A percentile compares a stretch with the other conserved stretches of the same genome.
These are phyloP conservation scores for Selenia dentaria DNA, from an alignment of 2,888 invertebrate species.

Conservation along the genomic window DNA sequence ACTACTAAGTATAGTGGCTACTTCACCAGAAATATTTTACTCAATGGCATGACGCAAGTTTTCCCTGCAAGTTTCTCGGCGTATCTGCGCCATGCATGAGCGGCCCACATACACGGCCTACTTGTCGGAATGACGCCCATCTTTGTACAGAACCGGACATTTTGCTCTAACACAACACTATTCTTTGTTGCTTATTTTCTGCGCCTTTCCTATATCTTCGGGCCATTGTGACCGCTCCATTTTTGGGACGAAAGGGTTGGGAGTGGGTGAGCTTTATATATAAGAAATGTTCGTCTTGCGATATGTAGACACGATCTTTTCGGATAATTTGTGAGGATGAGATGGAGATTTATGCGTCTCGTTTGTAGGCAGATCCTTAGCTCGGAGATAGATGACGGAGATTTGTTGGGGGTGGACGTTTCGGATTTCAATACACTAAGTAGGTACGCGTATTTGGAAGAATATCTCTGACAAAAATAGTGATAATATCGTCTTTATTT, in stretches of 20 bases:
- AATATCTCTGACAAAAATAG: slow-evolving; percentile 6
- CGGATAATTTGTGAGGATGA: slow-evolving; percentile 28
- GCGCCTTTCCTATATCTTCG: slow-evolving; percentile 44
- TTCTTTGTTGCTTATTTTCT: slow-evolving; percentile 49
- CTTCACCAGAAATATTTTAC: slow-evolving; percentile 4
- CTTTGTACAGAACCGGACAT: slow-evolving; percentile 19
- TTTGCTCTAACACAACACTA: slow-evolving; percentile 39
- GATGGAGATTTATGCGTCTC: slow-evolving; percentile 28
- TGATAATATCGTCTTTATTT: no score
- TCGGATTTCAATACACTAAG: slow-evolving; percentile 3
- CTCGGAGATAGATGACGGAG: slow-evolving; percentile 7
- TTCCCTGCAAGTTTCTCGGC: slow-evolving; percentile 27
- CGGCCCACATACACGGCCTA: slow-evolving; percentile 34
- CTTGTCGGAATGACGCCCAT: slow-evolving; percentile 27
- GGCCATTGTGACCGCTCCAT: slow-evolving; percentile 52
- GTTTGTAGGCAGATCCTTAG: slow-evolving; percentile 11
- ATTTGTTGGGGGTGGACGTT: slow-evolving; percentile 8
- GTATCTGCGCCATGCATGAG: slow-evolving; percentile 11
- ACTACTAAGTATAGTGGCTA: slow-evolving; percentile 2
- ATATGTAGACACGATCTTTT: slow-evolving; percentile 28
- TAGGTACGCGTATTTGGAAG: no score
- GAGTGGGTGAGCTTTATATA: slow-evolving; percentile 26
- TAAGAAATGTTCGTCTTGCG: slow-evolving; percentile 25
- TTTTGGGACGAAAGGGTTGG: slow-evolving; percentile 50
- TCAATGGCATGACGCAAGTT: slow-evolving; percentile 15